Evolutionary conservation across 2,797 vertebrate genomes (phyloP), one percentile per base, ranked within the genome.

Genomic region (Poeciliopsis turneri): DNA sequence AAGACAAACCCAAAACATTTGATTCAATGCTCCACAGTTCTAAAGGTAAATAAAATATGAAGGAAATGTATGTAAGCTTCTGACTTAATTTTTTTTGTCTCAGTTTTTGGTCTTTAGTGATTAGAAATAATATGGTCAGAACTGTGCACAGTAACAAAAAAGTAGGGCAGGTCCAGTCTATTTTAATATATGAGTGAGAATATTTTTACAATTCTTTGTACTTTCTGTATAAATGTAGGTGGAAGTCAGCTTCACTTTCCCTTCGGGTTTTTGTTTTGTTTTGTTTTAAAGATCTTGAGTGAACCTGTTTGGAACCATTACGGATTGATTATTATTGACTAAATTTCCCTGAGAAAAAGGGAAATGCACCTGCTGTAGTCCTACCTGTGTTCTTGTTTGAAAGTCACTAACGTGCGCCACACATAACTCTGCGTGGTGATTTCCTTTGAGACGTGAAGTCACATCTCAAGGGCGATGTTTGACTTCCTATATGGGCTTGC

Each of bases 401-500:
- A 78, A 84, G 87, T 92, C 88, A 77, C 4, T 11, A 77, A 75
- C 20, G 20, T 82, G 80, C 41, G 81, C 83, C 87, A n/a, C 78
- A 89, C 78, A 89, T 87, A 85, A 84, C 78, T 89, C 88, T 80
- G 73, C 3, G 0, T 28, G 61, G 68, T 76, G 89, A 88, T 88
- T 87, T 91, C 86, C 91, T 89, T 49, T 23, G 85, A 85, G 86
- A 93, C 82, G 59, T 68, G 74, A 82, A 87, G 86, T 86, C 86
- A 83, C 85, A 80, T 87, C 90, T 87, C 92, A 92, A 92, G 91
- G 92, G 90, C 85, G 75, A 80, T 83, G 82, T 88, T 86, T 82
- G 64, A 72, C 70, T 77, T 87, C 75, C 79, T 88, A 88, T 86
- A 90, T 88, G 71, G 79, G 72, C 45, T 80, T 79, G 79, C 72